phyloP scores from a whole-genome alignment of 2,888 invertebrate species.

The Microchrysa polita region DNA sequence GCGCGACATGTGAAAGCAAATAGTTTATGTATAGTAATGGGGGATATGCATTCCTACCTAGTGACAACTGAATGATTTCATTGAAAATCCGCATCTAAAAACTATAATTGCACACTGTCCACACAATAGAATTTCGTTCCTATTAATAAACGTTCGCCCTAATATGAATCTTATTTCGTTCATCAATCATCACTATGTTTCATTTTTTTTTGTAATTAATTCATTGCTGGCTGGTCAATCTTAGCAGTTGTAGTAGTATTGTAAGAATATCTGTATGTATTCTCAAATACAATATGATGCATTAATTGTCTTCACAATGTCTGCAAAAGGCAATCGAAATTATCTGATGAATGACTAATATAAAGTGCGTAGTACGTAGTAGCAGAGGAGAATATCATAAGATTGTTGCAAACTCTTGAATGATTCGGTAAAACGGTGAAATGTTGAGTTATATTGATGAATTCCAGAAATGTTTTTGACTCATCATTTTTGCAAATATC shows the following conservation, averaged over 20 bases:
- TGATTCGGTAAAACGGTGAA: neutral
- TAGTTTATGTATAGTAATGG: too few species aligned
- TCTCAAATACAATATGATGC: conserved; percentile 26
- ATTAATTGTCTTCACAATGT: conserved; percentile 7
- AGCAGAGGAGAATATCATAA: conserved; percentile 5
- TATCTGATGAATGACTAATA: conserved; percentile 19
- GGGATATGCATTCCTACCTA: too few species aligned
- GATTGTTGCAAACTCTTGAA: conserved; percentile 11
- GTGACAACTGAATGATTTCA: too few species aligned
- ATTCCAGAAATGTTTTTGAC: conserved; percentile 30
- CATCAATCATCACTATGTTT: neutral
- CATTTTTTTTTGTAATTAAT: conserved; percentile 26
- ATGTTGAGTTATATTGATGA: conserved; percentile 9
- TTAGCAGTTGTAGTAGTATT: neutral
- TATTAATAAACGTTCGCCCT: neutral
- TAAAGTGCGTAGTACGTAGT: conserved; percentile 2
- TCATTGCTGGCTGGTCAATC: conserved; percentile 11
- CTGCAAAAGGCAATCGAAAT: conserved; percentile 12
- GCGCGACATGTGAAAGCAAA: too few species aligned
- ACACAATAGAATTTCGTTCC: conserved; percentile 5
- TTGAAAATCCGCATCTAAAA: neutral
- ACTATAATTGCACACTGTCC: neutral
- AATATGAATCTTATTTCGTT: neutral
- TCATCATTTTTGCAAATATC: conserved; percentile 34
- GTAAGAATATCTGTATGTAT: too few species aligned